Conservation (phyloP, 2,888 invertebrate species). For the Diloba caeruleocephala region DNA sequence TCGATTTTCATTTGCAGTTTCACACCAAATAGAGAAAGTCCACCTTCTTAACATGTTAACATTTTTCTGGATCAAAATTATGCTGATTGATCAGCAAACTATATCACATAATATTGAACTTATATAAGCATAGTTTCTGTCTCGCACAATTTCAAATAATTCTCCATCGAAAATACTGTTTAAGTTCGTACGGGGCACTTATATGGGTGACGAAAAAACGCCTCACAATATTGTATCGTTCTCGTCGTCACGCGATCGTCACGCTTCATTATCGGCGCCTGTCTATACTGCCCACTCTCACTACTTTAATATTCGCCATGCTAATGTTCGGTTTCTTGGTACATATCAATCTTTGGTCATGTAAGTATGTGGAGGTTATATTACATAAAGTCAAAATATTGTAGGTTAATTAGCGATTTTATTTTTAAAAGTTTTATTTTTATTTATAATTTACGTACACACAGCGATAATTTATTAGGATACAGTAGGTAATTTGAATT, state of each 20-base stretch:
- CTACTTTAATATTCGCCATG: slow-evolving; percentile 51
- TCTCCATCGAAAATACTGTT: slow-evolving; percentile 8
- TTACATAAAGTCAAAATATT: slow-evolving; percentile 5
- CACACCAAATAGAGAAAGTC: no score
- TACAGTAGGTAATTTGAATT: no score
- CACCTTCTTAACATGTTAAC: no score
- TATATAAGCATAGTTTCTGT: no score
- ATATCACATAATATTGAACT: no score
- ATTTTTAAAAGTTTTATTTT: no score
- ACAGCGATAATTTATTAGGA: no score
- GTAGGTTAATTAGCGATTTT: background rate
- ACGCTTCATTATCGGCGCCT: slow-evolving; percentile 48
- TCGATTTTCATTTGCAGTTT: no score
- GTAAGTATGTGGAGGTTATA: background rate
- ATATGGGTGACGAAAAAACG: no score
- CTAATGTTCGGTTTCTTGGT: slow-evolving; percentile 13
- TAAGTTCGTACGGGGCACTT: slow-evolving; percentile 14
- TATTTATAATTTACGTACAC: no score
- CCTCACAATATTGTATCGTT: slow-evolving; percentile 15
- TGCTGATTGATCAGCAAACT: no score
- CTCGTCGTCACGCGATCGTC: slow-evolving; percentile 45
- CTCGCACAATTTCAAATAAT: slow-evolving; percentile 4
- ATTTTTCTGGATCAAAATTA: no score
- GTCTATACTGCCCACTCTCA: slow-evolving; percentile 52
- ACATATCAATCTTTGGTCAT: slow-evolving; percentile 8